These are phyloP conservation scores for Paratrypauchen microcephalus DNA, from an alignment of 2,797 vertebrate species.

Conservation along the genomic window DNA sequence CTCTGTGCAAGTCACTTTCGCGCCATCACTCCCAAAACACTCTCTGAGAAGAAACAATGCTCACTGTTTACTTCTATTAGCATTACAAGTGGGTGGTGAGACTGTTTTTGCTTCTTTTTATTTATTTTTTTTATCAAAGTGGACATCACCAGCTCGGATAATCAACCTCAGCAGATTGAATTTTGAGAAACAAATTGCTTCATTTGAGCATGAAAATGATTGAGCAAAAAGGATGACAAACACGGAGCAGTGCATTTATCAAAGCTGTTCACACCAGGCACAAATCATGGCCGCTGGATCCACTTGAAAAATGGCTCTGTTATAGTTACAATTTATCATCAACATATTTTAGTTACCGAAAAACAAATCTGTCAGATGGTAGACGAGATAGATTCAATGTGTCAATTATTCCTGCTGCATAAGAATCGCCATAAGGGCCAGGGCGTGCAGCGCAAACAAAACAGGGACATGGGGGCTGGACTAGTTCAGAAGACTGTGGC, in stretches of 20 bases:
- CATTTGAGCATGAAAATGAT: constrained; percentile 81
- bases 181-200: constrained; percentile 79
- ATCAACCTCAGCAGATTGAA: constrained; percentile 79
- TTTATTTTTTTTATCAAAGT: constrained; percentile 75
- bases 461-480: background rate
- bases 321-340: constrained; percentile 70
- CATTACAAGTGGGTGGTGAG: constrained; percentile 54
- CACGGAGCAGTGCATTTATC: constrained; percentile 76
- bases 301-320: constrained; percentile 68
- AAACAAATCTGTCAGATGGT: constrained; percentile 62
- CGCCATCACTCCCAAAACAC: constrained; percentile 42
- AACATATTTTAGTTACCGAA: constrained; percentile 61
- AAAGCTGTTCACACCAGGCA: constrained; percentile 75
- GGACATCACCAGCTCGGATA: constrained; percentile 79
- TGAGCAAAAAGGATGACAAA: constrained; percentile 77
- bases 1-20: constrained; percentile 48
- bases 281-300: constrained; percentile 65
- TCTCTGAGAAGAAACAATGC: constrained; percentile 39
- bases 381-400: constrained; percentile 52
- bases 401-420: constrained; percentile 52
- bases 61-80: constrained; percentile 30
- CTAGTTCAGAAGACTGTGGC: background rate
- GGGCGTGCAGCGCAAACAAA: background rate
- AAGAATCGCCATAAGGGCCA: constrained; percentile 19
- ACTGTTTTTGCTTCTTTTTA: constrained; percentile 61